These are phyloP conservation scores for Phymatocera aterrima DNA, from an alignment of 2,888 invertebrate species.

Conservation along the genomic window DNA sequence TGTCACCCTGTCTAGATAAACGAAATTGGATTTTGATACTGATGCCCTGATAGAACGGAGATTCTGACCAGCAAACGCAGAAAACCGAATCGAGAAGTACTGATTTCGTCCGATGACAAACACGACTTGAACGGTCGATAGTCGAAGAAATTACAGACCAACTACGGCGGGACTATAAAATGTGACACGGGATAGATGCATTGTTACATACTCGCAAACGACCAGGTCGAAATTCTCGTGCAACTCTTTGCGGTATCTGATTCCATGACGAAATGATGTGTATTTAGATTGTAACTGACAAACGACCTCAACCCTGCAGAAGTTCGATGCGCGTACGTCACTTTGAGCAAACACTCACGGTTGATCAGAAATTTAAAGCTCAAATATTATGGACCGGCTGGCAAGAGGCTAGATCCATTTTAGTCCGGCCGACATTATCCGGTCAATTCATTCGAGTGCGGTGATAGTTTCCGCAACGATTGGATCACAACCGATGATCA, in stretches of 20 bases:
- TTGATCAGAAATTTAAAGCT: not conserved
- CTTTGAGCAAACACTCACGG: not conserved
- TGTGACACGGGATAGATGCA: not conserved
- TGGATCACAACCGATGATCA: not conserved
- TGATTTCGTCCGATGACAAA: not conserved
- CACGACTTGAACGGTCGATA: not conserved
- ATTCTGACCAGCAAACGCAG: not conserved
- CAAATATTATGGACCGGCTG: not conserved
- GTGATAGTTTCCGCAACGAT: not conserved
- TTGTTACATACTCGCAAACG: not conserved
- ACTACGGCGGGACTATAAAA: not conserved
- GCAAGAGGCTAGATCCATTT: not conserved
- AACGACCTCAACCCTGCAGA: not conserved
- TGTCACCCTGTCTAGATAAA: slow-evolving; percentile 3
- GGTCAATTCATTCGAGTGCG: not conserved
- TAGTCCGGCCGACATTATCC: slow-evolving; percentile 5
- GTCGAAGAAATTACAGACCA: not conserved
- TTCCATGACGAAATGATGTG: not conserved
- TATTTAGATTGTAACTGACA: not conserved
- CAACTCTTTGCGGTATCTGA: not conserved
- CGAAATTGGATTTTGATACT: not conserved
- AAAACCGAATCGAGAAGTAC: not conserved
- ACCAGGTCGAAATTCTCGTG: not conserved
- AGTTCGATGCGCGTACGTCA: not conserved
- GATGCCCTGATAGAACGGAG: not conserved